Percentiles rank a stretch among this genome's conserved stretches.
phyloP scores from a whole-genome alignment of 2,888 invertebrate genomes.

The Tiliacea aurago region DNA sequence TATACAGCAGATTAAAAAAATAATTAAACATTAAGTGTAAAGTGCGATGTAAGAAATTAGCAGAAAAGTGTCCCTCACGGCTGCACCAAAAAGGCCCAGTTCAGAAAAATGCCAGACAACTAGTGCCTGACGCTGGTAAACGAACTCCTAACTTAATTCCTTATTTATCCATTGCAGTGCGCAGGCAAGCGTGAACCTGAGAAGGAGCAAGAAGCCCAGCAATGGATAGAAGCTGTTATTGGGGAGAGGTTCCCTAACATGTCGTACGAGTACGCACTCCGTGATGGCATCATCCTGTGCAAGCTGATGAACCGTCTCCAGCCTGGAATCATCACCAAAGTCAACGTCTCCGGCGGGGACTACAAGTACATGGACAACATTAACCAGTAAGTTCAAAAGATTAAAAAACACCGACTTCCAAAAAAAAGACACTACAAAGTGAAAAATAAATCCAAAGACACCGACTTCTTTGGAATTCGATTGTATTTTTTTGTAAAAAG shows the following conservation, averaged over 20 bases:
- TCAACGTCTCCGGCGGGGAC: constrained; percentile 96
- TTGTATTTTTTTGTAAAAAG: too few relatives aligned
- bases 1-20: too few relatives aligned
- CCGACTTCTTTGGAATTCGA: too few relatives aligned
- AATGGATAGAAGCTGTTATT: constrained; percentile 96
- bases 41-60: too few relatives aligned
- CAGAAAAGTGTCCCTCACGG: too few relatives aligned
- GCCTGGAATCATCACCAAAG: constrained; percentile 95
- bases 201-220: constrained; percentile 95
- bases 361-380: constrained; percentile 99
- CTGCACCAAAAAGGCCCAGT: too few relatives aligned
- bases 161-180: constrained; percentile 89
- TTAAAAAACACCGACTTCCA: not conserved
- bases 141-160: not conserved
- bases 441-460: too few relatives aligned
- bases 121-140: too few relatives aligned
- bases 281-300: constrained; percentile 96
- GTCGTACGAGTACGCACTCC: constrained; percentile 94
- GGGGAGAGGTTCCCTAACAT: constrained; percentile 94
- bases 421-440: too few relatives aligned
- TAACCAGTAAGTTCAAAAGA: constrained; percentile 92
- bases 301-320: constrained; percentile 96
- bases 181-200: constrained; percentile 95
- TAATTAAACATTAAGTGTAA: too few relatives aligned
- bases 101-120: too few relatives aligned